Evolutionary conservation across 2,113 vertebrate genomes (phyloP), one percentile per base, ranked within the genome.

Genomic region (Perca schrenkii): DNA sequence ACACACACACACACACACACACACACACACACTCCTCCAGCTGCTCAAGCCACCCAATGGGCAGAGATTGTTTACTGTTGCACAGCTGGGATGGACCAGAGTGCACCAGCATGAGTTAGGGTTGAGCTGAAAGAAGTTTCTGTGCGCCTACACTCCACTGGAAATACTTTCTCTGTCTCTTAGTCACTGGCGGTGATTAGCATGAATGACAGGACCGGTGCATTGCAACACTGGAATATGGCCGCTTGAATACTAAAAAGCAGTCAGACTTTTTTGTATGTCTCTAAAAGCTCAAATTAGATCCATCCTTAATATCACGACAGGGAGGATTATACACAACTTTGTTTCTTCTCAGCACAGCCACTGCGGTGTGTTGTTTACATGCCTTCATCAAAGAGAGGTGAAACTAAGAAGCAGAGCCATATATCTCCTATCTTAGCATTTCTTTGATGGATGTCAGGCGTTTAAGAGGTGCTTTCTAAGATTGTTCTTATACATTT

Each of bases 261-360:
- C 63, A 75, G 21, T 66, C 36, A 15, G 50, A 62, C 56, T 58
- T 72, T 72, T 72, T 62, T 76, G 28, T 77, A 50, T 77, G 34
- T 40, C 70, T 79, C 56, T 36, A 22, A 64, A 47, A 46, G 65
- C 75, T 66, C 62, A 65, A 75, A 75, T 74, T 74, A 77, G 77
- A 81, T 50, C 58, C 25, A 28, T 47, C 64, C n/a, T 67, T 28
- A 67, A 54, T 8, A 46, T 52, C 2, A 31, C 12, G 49, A 17
- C 47, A 53, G 61, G 73, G 56, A 40, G 22, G 22, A 28, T 57
- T 50, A 21, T 12, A 28, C 28, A 58, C 31, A 47, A 63, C 43
- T 77, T 31, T 76, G 22, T 60, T 61, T 56, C 60, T 67, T 52
- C 69, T 57, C 69, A 71, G 49, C 64, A 61, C 56, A 28, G 74